These are phyloP conservation scores for Nemopilema nomurai DNA, from an alignment of 30 jellyfish, hydroid and myxozoan species.

Conservation along the genomic window DNA sequence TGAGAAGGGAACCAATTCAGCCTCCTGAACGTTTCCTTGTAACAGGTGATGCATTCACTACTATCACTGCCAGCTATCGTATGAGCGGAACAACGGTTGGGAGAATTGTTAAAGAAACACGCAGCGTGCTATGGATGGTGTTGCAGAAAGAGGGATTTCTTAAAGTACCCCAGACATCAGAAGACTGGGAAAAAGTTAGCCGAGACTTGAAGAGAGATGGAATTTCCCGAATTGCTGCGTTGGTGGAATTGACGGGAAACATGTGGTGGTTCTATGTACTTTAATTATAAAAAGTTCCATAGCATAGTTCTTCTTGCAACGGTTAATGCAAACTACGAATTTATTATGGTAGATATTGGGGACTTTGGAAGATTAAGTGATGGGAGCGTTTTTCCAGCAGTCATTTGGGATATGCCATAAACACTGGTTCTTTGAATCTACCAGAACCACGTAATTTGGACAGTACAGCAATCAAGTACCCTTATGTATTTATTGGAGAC, in stretches of 20 bases:
- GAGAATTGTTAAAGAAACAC: slow-evolving; percentile 46
- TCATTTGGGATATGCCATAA: slow-evolving; percentile 49
- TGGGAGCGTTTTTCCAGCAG: slow-evolving; percentile 47
- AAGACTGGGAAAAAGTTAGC: slow-evolving; percentile 48
- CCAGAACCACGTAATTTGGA: slow-evolving; percentile 31
- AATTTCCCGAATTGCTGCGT: slow-evolving; percentile 51
- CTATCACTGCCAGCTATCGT: slow-evolving; percentile 63
- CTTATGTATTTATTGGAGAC: slow-evolving; percentile 62
- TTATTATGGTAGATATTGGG: slow-evolving; percentile 55
- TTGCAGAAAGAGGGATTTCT: slow-evolving; percentile 35
- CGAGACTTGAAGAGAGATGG: slow-evolving; percentile 42
- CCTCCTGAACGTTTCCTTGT: slow-evolving; percentile 22
- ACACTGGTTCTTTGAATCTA: slow-evolving; percentile 1
- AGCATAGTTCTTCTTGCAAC: slow-evolving; percentile 68
- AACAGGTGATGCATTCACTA: slow-evolving; percentile 50
- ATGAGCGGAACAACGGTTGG: slow-evolving; percentile 50
- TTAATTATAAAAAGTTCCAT: slow-evolving; percentile 38
- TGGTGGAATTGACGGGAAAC: slow-evolving; percentile 62
- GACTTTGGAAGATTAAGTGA: slow-evolving; percentile 58
- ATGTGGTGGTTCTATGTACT: slow-evolving; percentile 62
- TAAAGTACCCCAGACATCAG: slow-evolving; percentile 20
- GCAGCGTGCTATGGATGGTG: slow-evolving; percentile 37
- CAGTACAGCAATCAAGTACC: slow-evolving; percentile 18
- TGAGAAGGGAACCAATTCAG: slow-evolving; percentile 10
- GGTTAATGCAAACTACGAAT: slow-evolving; percentile 50